Percentiles rank a stretch among this genome's conserved stretches.
Conservation (phyloP, 2,113 vertebrate genomes). For the Colossoma macropomum region DNA sequence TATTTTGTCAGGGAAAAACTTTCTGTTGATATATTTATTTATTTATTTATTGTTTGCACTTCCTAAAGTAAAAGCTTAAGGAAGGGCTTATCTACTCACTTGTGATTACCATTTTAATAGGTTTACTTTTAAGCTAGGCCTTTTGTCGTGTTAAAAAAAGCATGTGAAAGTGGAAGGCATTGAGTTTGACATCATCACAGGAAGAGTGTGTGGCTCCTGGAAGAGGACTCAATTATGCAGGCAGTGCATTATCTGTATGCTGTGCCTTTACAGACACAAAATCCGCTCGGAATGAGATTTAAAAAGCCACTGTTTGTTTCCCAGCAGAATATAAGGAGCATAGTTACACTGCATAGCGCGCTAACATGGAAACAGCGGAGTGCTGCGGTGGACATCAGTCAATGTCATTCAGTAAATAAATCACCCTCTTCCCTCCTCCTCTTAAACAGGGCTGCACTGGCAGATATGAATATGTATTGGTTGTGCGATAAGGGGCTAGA, state of each 20-base stretch:
- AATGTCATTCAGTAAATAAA: constrained; percentile 54
- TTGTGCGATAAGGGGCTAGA: constrained; percentile 6
- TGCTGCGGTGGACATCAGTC: constrained; percentile 43
- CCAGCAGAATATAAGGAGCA: constrained; percentile 22
- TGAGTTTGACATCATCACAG: constrained; percentile 26
- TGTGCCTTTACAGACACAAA: neutral
- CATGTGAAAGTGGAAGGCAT: constrained; percentile 35
- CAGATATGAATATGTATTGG: constrained; percentile 54
- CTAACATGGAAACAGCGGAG: constrained; percentile 28
- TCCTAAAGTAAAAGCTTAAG: constrained; percentile 47
- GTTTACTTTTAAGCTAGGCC: constrained; percentile 52
- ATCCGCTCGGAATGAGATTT: constrained; percentile 21
- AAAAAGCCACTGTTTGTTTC: constrained; percentile 65
- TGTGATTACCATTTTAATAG: constrained; percentile 60
- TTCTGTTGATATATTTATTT: constrained; percentile 4
- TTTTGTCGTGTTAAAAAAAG: constrained; percentile 45
- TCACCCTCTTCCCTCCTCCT: constrained; percentile 26
- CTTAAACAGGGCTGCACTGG: constrained; percentile 14
- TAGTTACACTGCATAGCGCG: neutral
- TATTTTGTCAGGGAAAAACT: neutral
- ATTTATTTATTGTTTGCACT: constrained; percentile 13
- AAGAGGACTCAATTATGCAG: constrained; percentile 30
- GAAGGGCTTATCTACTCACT: constrained; percentile 47
- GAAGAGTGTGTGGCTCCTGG: constrained; percentile 5
- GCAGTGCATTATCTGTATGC: neutral